Evolutionary conservation across 2,797 vertebrate genomes (phyloP), one percentile per base, ranked within the genome.

Genomic region (Scolopax rusticola): DNA sequence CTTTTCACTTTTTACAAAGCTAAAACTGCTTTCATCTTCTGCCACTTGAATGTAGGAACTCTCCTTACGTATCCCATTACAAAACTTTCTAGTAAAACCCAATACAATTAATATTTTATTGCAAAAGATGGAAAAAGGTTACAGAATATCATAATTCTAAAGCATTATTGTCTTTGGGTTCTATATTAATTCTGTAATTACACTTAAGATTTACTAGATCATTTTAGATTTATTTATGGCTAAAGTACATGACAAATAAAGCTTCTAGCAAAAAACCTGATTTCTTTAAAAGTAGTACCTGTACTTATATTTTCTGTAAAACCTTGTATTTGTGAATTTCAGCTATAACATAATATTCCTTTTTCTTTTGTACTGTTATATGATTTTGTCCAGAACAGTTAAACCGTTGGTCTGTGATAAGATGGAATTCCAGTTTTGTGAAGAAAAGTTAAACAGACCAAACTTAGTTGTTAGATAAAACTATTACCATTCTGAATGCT

Each of bases 311-410:
- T 96, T 70, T 94, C 57, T 56, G 32, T 96, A 77, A 93, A 97
- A 96, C 93, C 57, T 86, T 91, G 92, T 97, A 96, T 59, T 86
- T 93, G 92, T 97, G 96, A 96, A 97, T 97, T 97, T 97, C 94
- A 91, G 73, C 63, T 91, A 25, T 79, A 91, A 71, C 5, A 20
- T 98, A 97, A 97, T 97, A 95, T 98, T 97, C 59, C 64, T 91
- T 97, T 97, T 96, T 95, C 79, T 97, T 97, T 97, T 95, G 96
- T 92, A 94, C 97, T 97, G 90, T 95, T 97, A 51, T 95, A 84
- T 98, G 98, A 98, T 97, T 98, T 98, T 98, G 95, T 98, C 97
- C 98, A 98, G 98, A 98, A 93, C 97, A 98, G 96, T 98, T 97
- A 97, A 98, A 96, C 95, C 96, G 75, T 93, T 97, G 97, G 95